phyloP scores from a whole-genome alignment of 2,113 vertebrate species.

The Oreotrochilus melanogaster region DNA sequence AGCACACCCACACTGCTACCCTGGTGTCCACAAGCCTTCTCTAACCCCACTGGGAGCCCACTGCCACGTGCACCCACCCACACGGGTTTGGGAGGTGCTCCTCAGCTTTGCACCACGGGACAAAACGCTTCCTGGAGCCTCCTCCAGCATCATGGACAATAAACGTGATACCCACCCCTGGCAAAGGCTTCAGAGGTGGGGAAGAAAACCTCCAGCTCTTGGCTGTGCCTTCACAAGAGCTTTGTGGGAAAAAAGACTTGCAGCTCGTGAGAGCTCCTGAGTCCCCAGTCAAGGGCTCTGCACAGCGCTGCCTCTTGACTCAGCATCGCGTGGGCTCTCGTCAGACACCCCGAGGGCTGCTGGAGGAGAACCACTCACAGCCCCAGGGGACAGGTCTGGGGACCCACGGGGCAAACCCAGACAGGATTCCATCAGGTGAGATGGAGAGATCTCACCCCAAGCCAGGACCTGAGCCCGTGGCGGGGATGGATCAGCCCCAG shows the following conservation, averaged over 20 bases:
- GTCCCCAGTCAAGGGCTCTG: not conserved
- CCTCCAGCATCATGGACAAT: fast-evolving
- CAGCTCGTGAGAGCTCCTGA: not conserved
- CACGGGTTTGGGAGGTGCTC: not conserved
- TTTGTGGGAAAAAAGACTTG: not conserved
- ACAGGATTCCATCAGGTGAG: fast-evolving
- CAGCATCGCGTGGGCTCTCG: fast-evolving
- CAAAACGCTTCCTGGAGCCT: fast-evolving
- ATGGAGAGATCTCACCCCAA: fast-evolving
- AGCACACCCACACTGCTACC: not conserved
- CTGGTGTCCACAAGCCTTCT: not conserved
- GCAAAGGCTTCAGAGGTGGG: fast-evolving
- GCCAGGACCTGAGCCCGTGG: fast-evolving
- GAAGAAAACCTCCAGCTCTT: fast-evolving
- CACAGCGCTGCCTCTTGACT: not conserved
- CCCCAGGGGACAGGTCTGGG: fast-evolving
- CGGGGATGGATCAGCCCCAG: fast-evolving
- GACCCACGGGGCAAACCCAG: fast-evolving
- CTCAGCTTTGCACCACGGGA: fast-evolving
- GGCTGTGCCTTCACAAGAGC: fast-evolving
- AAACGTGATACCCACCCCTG: fast-evolving
- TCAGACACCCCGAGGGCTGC: not conserved
- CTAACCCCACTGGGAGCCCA: not conserved
- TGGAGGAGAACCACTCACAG: fast-evolving
- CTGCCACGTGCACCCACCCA: fast-evolving